phyloP scores from a whole-genome alignment of 1,140 invertebrate species.

The Orius laevigatus region DNA sequence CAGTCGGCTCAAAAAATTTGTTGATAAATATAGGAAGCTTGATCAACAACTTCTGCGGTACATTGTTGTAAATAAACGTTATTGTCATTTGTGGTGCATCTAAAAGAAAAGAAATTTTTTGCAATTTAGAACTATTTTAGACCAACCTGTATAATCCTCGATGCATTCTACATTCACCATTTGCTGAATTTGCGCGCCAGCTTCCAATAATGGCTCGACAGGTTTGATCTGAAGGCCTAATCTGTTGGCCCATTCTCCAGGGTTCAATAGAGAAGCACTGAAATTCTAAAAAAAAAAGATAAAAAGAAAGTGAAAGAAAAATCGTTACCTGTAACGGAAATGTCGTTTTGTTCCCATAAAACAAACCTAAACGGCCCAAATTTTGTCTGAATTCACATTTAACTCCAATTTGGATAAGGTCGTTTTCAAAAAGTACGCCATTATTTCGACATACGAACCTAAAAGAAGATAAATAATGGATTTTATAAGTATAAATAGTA shows the following conservation, averaged over 20 bases:
- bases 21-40: conserved; percentile 93
- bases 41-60: conserved; percentile 79
- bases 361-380: conserved; percentile 83
- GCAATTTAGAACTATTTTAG: neutral
- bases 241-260: conserved; percentile 58
- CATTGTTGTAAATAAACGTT: conserved; percentile 74
- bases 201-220: conserved; percentile 81
- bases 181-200: conserved; percentile 96
- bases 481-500: conserved; percentile 24
- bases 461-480: conserved; percentile 20
- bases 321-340: conserved; percentile 49
- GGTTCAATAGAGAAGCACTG: conserved; percentile 44
- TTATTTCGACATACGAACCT: conserved; percentile 95
- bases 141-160: conserved; percentile 66
- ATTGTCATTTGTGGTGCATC: conserved; percentile 66
- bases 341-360: conserved; percentile 97
- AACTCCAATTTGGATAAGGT: conserved; percentile 94
- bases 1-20: conserved; percentile 97
- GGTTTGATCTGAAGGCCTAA: conserved; percentile 84
- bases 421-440: conserved; percentile 96
- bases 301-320: conserved; percentile 9
- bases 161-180: conserved; percentile 94
- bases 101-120: conserved; percentile 24
- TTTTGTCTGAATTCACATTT: conserved; percentile 95
- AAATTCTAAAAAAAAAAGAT: conserved; percentile 36